Base-by-base conservation (phyloP, 2,797 vertebrate genomes). In the Psittacula echo region DNA sequence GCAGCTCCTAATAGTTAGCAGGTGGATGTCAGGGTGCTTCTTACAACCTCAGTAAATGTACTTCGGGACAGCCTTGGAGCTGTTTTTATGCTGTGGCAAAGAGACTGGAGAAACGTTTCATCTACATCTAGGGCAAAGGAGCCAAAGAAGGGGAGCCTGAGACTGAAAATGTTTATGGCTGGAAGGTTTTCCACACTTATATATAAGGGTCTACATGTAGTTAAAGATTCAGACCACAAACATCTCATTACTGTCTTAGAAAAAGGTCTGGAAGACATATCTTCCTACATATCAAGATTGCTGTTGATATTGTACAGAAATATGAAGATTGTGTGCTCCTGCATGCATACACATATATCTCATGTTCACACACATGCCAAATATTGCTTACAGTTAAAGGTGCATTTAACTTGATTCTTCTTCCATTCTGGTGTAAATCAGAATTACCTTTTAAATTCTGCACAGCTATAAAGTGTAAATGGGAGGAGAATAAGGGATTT, bases 401-500 rank as follows among this genome's bases (percentile, higher is more conserved):
- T 71, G 20, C 30, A 56, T 50, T 92, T 54, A 26, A 20, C 29
- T 56, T 34, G 13, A 10, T 37, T 89, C 6, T 71, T 65, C 23
- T 44, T 14, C 44, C 2, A 1, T 71, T 64, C 13, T 72, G 12
- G 1, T 48, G 7, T 64, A 77, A 71, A 9, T n/a, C 11, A 70
- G 9, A 70, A 67, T 30, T 80, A 44, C 9, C 3, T 83, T n/a
- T 34, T 34, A 39, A 81, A 77, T 30, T 23, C 6, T 79, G 9
- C 39, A n/a, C 7, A 77, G 5, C 2, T 34, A 10, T 51, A 60
- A 60, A 64, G 10, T 39, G 6, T 37, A 54, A 92, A 44, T 13
- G 3, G 11, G 8, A 58, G 34, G 15, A 51, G 4, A 64, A 65
- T 27, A 32, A 73, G 27, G 0, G 2, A 2, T 4, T 7, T 5